A percentile compares a stretch with the other conserved stretches of the same genome.
These are phyloP conservation scores for Thunnus thynnus DNA, from an alignment of 2,113 vertebrate species.

Conservation along the genomic window DNA sequence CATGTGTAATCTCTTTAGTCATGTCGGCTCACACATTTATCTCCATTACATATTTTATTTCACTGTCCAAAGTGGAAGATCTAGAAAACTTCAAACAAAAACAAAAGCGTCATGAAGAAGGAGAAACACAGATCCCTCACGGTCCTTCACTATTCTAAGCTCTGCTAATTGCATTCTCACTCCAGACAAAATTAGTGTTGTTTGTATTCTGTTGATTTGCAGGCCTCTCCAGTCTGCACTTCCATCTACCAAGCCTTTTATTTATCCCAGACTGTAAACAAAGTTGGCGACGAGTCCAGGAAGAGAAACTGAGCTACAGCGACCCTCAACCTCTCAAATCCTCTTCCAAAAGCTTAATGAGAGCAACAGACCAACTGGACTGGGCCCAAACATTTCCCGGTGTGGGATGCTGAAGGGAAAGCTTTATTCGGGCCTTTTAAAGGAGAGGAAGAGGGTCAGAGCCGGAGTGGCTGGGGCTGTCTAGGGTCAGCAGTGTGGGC, in stretches of 20 bases:
- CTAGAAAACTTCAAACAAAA: too few species aligned
- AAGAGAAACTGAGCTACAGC: constrained; percentile 26
- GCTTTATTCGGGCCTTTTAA: neutral
- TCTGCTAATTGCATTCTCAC: constrained; percentile 27
- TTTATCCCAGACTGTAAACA: constrained; percentile 64
- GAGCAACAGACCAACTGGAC: constrained; percentile 58
- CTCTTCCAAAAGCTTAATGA: constrained; percentile 51
- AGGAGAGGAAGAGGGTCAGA: constrained; percentile 25
- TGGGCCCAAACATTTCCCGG: constrained; percentile 40
- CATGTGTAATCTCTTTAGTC: constrained; percentile 40
- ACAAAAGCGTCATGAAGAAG: neutral
- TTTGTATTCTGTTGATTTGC: neutral
- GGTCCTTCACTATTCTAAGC: constrained; percentile 12
- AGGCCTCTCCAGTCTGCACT: constrained; percentile 5
- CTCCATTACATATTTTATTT: constrained; percentile 8
- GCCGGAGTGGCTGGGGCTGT: constrained; percentile 9
- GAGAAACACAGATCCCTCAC: neutral
- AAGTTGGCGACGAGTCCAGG: constrained; percentile 48
- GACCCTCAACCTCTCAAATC: constrained; percentile 40
- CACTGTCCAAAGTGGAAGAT: neutral
- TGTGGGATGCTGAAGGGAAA: constrained; percentile 36
- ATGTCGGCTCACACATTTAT: constrained; percentile 20
- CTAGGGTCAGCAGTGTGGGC: constrained; percentile 26
- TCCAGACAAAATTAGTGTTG: constrained; percentile 5
- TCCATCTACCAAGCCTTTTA: constrained; percentile 29